Conservation (phyloP, 2,888 invertebrate genomes). For the Synanthedon andrenaeformis region DNA sequence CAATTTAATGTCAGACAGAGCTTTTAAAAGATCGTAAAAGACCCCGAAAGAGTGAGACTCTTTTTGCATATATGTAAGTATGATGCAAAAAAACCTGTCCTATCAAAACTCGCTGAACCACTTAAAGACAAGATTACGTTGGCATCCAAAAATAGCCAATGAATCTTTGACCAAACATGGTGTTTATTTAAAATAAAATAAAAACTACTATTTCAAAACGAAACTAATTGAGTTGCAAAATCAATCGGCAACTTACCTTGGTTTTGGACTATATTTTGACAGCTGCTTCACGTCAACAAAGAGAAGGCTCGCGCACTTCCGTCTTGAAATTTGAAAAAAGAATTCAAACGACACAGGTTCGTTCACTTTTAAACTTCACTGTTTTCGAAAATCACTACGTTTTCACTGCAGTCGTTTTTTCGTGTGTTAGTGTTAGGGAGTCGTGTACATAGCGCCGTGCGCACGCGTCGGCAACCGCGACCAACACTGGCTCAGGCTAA, state of each 20-base stretch:
- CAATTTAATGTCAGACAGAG: neutral
- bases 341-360: neutral
- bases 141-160: conserved; percentile 9
- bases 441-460: conserved; percentile 26
- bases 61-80: neutral
- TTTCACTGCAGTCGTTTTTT: conserved; percentile 19
- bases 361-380: conserved; percentile 5
- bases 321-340: neutral
- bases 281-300: conserved; percentile 48
- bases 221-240: neutral
- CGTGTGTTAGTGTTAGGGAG: conserved; percentile 3
- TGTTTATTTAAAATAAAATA: neutral
- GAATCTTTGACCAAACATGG: conserved; percentile 5
- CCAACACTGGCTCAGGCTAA: conserved; percentile 40
- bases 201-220: neutral
- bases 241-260: conserved; percentile 36
- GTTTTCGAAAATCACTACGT: conserved; percentile 15
- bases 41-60: too few relatives aligned
- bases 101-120: conserved; percentile 10
- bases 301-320: conserved; percentile 32
- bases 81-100: conserved; percentile 10
- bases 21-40: neutral
- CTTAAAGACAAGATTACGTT: conserved; percentile 8
- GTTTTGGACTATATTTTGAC: conserved; percentile 50
- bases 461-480: conserved; percentile 46